Evolutionary conservation across 2,888 invertebrate genomes (phyloP).

Genomic region (Aplocera efformata): DNA sequence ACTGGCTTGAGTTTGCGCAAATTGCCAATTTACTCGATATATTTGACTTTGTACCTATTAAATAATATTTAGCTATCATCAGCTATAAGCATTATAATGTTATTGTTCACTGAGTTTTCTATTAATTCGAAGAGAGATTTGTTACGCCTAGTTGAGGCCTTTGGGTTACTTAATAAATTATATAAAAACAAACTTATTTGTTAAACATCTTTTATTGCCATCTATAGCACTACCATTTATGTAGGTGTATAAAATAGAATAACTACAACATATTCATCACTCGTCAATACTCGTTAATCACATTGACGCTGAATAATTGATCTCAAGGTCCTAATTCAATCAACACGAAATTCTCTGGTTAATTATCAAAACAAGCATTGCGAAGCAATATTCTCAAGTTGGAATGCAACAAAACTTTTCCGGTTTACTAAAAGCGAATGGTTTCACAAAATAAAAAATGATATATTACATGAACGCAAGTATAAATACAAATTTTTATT

Average conservation of each 20-base stretch:
- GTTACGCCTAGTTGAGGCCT: no score
- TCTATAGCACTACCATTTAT: constrained; percentile 40
- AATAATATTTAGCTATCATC: no score
- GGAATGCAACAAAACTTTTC: constrained; percentile 25
- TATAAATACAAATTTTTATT: background rate
- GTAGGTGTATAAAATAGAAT: constrained; percentile 51
- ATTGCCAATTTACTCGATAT: no score
- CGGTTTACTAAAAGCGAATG: constrained; percentile 23
- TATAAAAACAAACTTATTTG: constrained; percentile 28
- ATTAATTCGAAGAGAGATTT: no score
- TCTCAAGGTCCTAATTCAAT: constrained; percentile 8
- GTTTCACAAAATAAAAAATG: constrained; percentile 25
- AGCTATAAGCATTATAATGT: no score
- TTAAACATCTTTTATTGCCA: constrained; percentile 37
- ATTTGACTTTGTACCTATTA: no score
- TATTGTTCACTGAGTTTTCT: no score
- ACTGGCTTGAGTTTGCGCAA: no score
- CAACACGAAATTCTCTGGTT: constrained; percentile 4
- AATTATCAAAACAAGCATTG: background rate
- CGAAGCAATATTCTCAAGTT: constrained; percentile 4
- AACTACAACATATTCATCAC: constrained; percentile 35
- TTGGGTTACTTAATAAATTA: constrained; percentile 28
- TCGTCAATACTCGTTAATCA: constrained; percentile 29
- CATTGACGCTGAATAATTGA: constrained; percentile 16
- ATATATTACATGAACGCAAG: constrained; percentile 26